Percentiles rank a stretch among this genome's conserved stretches.
Conservation (phyloP, 2,797 vertebrate genomes). For the Columba guinea region DNA sequence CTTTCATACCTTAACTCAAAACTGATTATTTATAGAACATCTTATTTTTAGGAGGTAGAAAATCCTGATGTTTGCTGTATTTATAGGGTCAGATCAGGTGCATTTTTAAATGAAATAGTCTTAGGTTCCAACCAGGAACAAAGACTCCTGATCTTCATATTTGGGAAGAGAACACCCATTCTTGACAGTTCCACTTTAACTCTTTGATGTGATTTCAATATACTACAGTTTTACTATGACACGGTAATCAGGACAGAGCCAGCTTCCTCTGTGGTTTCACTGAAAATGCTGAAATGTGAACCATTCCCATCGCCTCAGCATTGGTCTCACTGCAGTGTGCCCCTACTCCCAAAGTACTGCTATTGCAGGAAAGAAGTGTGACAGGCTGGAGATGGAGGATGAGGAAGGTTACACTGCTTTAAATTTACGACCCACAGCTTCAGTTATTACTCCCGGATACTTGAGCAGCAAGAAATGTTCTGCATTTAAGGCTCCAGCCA, state of each 20-base stretch:
- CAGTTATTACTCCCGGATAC: background rate
- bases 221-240: background rate
- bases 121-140: background rate
- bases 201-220: background rate
- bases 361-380: background rate
- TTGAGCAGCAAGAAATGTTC: background rate
- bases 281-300: background rate
- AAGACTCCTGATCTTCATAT: background rate
- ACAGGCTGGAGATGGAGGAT: slow-evolving; percentile 63
- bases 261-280: background rate
- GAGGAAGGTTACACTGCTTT: slow-evolving; percentile 70
- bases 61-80: background rate
- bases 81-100: background rate
- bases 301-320: background rate
- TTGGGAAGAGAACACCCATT: background rate
- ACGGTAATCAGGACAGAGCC: background rate
- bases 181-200: background rate
- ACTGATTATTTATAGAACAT: background rate
- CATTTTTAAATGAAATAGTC: background rate
- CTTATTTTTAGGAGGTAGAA: background rate
- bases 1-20: background rate
- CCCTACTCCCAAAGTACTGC: background rate
- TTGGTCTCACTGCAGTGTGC: background rate
- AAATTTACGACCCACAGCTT: slow-evolving; percentile 41
- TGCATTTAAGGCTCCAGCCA: background rate